phyloP scores from a whole-genome alignment of 2,888 invertebrate species.

The Sinhomidia bicolor region DNA sequence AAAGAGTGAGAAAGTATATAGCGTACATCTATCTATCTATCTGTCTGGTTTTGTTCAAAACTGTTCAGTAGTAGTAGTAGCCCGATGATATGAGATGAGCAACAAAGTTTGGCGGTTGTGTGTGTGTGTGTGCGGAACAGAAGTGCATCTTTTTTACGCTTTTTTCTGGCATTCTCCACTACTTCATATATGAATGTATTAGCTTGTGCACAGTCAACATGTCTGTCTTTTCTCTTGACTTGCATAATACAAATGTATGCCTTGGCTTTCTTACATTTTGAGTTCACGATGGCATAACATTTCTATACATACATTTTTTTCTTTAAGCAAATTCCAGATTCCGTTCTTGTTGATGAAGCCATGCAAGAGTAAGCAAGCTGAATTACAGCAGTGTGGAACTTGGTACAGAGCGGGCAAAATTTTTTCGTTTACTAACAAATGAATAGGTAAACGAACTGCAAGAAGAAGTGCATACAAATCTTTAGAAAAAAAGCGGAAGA shows the following conservation, averaged over 20 bases:
- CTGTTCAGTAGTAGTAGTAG: not conserved
- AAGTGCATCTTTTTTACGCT: slow-evolving; percentile 18
- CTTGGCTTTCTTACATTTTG: not conserved
- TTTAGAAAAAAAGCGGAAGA: not conserved
- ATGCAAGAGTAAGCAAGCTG: slow-evolving; percentile 42
- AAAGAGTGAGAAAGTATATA: slow-evolving; percentile 2
- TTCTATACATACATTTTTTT: not conserved
- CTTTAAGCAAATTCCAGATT: slow-evolving; percentile 35
- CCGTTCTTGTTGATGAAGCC: not conserved
- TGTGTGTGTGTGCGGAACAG: slow-evolving; percentile 14
- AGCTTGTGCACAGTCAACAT: not conserved
- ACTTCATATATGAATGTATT: not conserved
- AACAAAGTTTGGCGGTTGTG: slow-evolving; percentile 48
- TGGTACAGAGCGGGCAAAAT: slow-evolving; percentile 1
- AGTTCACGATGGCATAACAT: not conserved
- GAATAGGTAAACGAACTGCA: slow-evolving; percentile 68
- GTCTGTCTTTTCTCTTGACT: slow-evolving; percentile 24
- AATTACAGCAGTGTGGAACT: not conserved
- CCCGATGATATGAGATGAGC: slow-evolving; percentile 9
- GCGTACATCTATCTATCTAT: not conserved
- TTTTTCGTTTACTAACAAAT: slow-evolving; percentile 66
- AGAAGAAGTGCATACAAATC: slow-evolving; percentile 59
- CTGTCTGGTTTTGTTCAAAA: slow-evolving; percentile 48
- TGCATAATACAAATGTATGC: not conserved
- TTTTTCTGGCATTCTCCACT: not conserved